Percentiles rank a stretch among this genome's conserved stretches.
Evolutionary conservation across 2,113 vertebrate species (phyloP).

Genomic region (Nothocercus julius): DNA sequence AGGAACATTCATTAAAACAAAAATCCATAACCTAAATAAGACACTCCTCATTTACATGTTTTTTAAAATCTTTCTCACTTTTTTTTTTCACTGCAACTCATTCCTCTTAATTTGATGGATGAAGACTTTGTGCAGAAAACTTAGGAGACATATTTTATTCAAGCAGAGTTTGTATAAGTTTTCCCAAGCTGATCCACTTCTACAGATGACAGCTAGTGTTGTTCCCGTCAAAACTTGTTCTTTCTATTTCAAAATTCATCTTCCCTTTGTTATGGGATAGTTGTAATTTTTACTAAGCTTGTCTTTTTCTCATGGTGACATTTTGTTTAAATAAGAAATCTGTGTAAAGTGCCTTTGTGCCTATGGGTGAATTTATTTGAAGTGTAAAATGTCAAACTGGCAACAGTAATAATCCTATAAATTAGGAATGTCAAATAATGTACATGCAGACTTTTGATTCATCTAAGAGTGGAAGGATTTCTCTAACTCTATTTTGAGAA

Average conservation of each 20-base stretch:
- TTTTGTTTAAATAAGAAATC: constrained; percentile 74
- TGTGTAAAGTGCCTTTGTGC: constrained; percentile 62
- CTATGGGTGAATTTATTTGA: constrained; percentile 70
- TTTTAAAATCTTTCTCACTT: constrained; percentile 10
- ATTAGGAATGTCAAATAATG: constrained; percentile 58
- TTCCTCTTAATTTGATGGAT: not conserved
- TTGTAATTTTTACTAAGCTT: constrained; percentile 10
- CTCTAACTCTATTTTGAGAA: constrained; percentile 40
- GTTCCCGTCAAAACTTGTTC: constrained; percentile 1
- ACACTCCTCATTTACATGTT: not conserved
- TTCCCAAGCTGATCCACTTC: not conserved
- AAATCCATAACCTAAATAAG: constrained; percentile 26
- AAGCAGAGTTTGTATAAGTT: not conserved
- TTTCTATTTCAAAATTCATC: not conserved
- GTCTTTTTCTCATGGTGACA: constrained; percentile 45
- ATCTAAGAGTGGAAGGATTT: constrained; percentile 40
- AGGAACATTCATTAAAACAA: not conserved
- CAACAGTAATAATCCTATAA: constrained; percentile 55
- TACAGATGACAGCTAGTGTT: not conserved
- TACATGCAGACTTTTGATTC: constrained; percentile 68
- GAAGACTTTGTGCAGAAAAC: not conserved
- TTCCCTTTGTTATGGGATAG: constrained; percentile 12
- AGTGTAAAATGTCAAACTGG: constrained; percentile 72
- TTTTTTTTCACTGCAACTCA: not conserved
- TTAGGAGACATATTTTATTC: not conserved